A percentile compares a stretch with the other conserved stretches of the same genome.
These are phyloP conservation scores for Colletes gigas DNA, from an alignment of 1,140 invertebrate genomes.

Conservation along the genomic window DNA sequence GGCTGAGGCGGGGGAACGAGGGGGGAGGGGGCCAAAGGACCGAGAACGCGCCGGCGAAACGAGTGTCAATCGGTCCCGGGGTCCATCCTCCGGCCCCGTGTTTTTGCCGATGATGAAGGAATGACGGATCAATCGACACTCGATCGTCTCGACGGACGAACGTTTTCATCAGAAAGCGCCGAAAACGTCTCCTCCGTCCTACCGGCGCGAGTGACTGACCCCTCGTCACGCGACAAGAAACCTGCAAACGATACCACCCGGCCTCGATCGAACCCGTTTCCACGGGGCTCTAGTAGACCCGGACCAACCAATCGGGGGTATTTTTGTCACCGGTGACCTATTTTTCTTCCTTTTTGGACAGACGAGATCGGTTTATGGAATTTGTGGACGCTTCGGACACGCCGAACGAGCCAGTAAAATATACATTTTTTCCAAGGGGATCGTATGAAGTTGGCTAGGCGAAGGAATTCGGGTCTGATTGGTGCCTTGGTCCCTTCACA, in stretches of 20 bases:
- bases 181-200: slow-evolving; percentile 36
- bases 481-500: too few relatives aligned
- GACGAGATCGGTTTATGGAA: too few relatives aligned
- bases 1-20: background rate
- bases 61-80: slow-evolving; percentile 60
- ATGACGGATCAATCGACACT: slow-evolving; percentile 69
- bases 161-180: slow-evolving; percentile 60
- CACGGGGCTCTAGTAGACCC: slow-evolving; percentile 7
- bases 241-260: background rate
- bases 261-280: background rate
- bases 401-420: too few relatives aligned
- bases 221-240: slow-evolving; percentile 34
- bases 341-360: too few relatives aligned
- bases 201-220: slow-evolving; percentile 14
- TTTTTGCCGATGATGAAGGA: slow-evolving; percentile 62
- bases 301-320: too few relatives aligned
- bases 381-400: too few relatives aligned
- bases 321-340: too few relatives aligned
- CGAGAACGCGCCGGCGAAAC: slow-evolving; percentile 30
- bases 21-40: background rate
- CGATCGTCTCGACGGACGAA: slow-evolving; percentile 29
- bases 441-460: too few relatives aligned
- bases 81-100: slow-evolving; percentile 37
- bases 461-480: too few relatives aligned
- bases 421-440: too few relatives aligned